Conservation (phyloP, 2,113 vertebrate genomes). For the Sorex araneus region DNA sequence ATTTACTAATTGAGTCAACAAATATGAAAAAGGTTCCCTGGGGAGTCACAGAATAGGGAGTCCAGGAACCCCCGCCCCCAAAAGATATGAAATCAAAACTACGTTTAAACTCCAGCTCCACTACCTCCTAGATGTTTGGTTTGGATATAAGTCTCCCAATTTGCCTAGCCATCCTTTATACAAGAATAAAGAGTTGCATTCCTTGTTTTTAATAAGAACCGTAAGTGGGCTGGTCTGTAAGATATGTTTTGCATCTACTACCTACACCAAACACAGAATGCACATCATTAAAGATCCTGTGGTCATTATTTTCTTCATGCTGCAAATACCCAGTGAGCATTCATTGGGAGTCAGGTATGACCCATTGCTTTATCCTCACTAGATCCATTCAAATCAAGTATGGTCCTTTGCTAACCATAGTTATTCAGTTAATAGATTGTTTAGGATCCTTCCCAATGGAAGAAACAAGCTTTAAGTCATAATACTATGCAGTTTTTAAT, state of each 20-base stretch:
- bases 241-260: neutral
- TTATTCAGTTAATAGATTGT: neutral
- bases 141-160: neutral
- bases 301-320: neutral
- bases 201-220: neutral
- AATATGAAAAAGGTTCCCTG: neutral
- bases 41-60: neutral
- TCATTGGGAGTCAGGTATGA: neutral
- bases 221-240: neutral
- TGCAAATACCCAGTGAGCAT: neutral
- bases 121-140: neutral
- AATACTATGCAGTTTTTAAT: slow-evolving; percentile 45
- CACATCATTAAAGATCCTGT: neutral
- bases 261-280: neutral
- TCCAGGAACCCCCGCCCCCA: neutral
- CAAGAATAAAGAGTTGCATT: neutral
- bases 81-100: neutral
- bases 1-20: neutral
- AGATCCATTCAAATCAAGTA: neutral
- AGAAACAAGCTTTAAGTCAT: neutral
- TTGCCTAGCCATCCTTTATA: neutral
- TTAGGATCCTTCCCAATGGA: neutral
- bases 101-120: neutral
- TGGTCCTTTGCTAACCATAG: neutral
- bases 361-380: neutral